These are phyloP conservation scores for Cichlasoma orientale DNA, from an alignment of 2,797 vertebrate species.

Conservation along the genomic window DNA sequence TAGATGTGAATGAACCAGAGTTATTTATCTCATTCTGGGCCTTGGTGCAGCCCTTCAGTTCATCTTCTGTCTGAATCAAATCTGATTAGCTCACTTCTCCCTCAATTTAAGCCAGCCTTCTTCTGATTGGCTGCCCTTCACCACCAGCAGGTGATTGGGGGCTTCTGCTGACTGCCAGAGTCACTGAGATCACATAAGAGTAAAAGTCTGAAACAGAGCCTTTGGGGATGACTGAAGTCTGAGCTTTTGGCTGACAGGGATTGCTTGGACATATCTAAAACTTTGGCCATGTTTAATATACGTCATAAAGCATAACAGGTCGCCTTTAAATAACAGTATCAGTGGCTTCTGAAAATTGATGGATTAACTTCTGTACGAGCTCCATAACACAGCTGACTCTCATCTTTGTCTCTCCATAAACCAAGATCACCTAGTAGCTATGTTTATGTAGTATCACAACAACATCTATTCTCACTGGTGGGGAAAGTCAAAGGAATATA, in stretches of 20 bases:
- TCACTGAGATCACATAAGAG: background rate
- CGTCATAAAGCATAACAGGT: background rate
- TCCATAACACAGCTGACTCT: background rate
- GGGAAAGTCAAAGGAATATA: conserved; percentile 17
- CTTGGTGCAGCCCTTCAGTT: background rate
- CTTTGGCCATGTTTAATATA: background rate
- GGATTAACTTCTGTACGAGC: background rate
- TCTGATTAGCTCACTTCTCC: no score
- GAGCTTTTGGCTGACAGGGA: background rate
- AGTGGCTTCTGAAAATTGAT: background rate
- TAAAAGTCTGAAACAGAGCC: background rate
- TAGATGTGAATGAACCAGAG: background rate
- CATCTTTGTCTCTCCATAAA: background rate
- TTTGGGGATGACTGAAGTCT: background rate
- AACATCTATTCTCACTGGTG: conserved; percentile 38
- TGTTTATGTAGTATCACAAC: conserved; percentile 17
- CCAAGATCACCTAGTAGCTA: background rate
- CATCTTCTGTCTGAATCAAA: no score
- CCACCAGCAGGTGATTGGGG: background rate
- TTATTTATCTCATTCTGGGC: background rate
- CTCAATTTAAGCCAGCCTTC: background rate
- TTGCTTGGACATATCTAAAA: background rate
- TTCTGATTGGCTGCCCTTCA: background rate
- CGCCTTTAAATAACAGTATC: background rate
- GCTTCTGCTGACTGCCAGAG: background rate